phyloP scores from a whole-genome alignment of 2,113 vertebrate genomes.

The Theristicus caerulescens region DNA sequence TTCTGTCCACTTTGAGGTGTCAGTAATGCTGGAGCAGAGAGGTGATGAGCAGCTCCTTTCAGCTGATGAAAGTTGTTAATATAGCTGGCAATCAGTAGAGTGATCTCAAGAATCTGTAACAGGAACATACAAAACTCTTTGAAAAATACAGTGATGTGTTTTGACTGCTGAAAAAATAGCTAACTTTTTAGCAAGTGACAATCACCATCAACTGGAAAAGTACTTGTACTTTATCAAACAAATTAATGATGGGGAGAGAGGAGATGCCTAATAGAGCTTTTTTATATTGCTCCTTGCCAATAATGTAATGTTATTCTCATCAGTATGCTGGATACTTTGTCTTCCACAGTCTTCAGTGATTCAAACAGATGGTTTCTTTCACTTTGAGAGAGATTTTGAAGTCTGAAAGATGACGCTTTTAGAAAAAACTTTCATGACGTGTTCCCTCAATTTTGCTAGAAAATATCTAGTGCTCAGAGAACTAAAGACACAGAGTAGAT shows the following conservation, averaged over 20 bases:
- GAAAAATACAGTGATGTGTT: conserved; percentile 59
- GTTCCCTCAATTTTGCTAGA: background rate
- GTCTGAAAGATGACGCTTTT: background rate
- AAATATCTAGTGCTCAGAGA: background rate
- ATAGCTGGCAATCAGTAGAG: conserved; percentile 91
- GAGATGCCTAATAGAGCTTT: conserved; percentile 2
- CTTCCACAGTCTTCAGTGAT: background rate
- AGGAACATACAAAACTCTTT: conserved; percentile 49
- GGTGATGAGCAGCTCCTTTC: conserved; percentile 87
- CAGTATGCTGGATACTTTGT: background rate
- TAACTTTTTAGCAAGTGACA: conserved; percentile 54
- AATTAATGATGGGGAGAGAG: conserved; percentile 18
- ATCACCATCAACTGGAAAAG: conserved; percentile 34
- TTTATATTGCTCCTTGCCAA: background rate
- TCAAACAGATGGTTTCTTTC: background rate
- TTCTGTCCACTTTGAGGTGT: conserved; percentile 77
- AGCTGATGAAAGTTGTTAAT: conserved; percentile 91
- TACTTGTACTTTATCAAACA: conserved; percentile 42
- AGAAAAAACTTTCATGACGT: background rate
- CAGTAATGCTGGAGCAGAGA: conserved; percentile 87
- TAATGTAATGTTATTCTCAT: conserved; percentile 14
- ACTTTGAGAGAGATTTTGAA: background rate
- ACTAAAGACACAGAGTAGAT: background rate
- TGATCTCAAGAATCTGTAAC: conserved; percentile 91
- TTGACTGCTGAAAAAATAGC: conserved; percentile 58